Base-by-base conservation (phyloP, 2,113 vertebrate genomes). In the Poecilia latipinna region DNA sequence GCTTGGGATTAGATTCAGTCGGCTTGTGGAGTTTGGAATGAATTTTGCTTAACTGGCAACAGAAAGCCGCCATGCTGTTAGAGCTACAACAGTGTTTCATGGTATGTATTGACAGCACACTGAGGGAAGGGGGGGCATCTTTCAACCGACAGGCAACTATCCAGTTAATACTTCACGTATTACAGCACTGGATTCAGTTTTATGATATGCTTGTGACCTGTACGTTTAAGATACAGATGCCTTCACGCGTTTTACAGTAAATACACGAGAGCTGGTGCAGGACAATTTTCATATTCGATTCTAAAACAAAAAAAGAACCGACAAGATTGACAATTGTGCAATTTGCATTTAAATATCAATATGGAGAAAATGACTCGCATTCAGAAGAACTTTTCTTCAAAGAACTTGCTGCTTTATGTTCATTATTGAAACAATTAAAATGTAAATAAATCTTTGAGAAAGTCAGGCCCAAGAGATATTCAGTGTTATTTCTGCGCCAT, bases 1-100 rank as follows among this genome's bases (percentile, higher is more conserved):
- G 66, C 79, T 73, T 42, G 0, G 12, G 83, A 83, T 80, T 69
- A 83, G 77, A 74, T 32, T 11, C 71, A 5, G 54, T 31, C 74
- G 37, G 74, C 61, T 29, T 26, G 57, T 28, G 31, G 51, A 63
- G 65, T 68, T 76, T 51, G 60, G 39, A 44, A 51, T 76, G 57
- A 51, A 61, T 69, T 68, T 31, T 61, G 19, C 44, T 51, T 51
- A 62, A 35, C 39, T 24, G 48, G 51, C 72, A 67, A 31, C 61
- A 65, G 62, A 73, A 48, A 32, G 26, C 63, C 63, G 29, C 26
- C 54, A 61, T 29, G 10, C 35, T 44, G 33, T 61, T 37, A 61
- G 22, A 19, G n/a, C 54, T 61, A 65, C 54, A 32, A 15, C 48
- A 39, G 5, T 51, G 6, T 75, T 60, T 60, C 33, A 28, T 39